Evolutionary conservation across 2,113 vertebrate species (phyloP), one percentile per base, ranked within the genome.

Genomic region (Meriones unguiculatus): DNA sequence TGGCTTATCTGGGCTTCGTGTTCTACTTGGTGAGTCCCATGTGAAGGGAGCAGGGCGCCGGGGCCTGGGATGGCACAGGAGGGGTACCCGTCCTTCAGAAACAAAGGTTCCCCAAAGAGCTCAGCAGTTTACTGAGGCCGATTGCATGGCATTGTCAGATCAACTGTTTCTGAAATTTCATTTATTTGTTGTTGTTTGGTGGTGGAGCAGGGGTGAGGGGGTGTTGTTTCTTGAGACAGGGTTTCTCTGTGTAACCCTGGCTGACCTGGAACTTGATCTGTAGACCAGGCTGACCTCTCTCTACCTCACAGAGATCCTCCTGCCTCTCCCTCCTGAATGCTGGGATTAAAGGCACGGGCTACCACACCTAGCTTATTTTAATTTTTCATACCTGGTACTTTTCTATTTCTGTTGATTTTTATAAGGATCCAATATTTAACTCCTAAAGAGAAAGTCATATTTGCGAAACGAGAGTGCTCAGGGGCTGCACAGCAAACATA

Each of bases 1-100:
- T 99, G 9, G 91, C 98, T 80, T 99, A 99, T 95, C 98, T 99
- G 93, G 96, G 98, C 98, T 99, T 99, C 69, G 99, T 99, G 35
- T 97, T 97, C 1, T 99, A 99, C 97, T 98, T 99, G 99, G 99
- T 99, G 98, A 99, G 99, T 98, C 2, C 0, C 64, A 17, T 1
- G 1, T 54, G 24, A 41, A 82, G 59, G 35, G 46, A 30, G 14
- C 25, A 90, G 59, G 78, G 20, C 38, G 10, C 4, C 41, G 54
- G 8, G 30, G 1, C 20, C 46, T 35, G 77, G 81, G 81, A 35
- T 81, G 67, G 54, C 35, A 14, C 12, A 85, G 72, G 7, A 67
- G 35, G 72, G 50, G 20, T 64, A 35, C 50, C 50, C 62, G n/a
- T 57, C 30, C 50, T 35, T 84, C 25, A 76, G n/a, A 91, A 93